phyloP scores from a whole-genome alignment of 2,797 vertebrate species.

The Cynodonichthys magdalenae region DNA sequence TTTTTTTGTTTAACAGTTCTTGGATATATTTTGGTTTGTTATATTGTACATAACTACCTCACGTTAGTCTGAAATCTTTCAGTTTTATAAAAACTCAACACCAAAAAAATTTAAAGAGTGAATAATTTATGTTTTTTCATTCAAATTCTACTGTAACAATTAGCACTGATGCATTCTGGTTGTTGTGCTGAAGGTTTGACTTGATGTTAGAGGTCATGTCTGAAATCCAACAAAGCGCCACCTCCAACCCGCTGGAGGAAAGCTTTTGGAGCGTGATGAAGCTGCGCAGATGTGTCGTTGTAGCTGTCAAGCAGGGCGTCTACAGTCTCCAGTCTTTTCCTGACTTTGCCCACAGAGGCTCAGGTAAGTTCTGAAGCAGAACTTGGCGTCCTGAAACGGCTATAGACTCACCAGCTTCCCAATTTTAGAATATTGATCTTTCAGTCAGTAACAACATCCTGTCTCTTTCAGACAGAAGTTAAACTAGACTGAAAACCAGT shows the following conservation, averaged over 20 bases:
- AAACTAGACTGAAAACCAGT: not conserved
- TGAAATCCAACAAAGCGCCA: constrained; percentile 3
- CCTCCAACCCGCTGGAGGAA: not conserved
- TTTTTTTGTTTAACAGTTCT: too few relatives aligned
- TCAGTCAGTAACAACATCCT: constrained; percentile 6
- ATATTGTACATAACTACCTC: too few relatives aligned
- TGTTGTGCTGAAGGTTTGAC: not conserved
- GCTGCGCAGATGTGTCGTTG: not conserved
- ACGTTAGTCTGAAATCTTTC: too few relatives aligned
- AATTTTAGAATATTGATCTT: not conserved
- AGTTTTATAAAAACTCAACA: too few relatives aligned
- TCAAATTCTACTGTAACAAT: too few relatives aligned
- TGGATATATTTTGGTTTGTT: too few relatives aligned
- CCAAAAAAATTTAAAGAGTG: not conserved
- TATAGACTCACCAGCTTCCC: not conserved
- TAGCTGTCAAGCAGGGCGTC: constrained; percentile 5
- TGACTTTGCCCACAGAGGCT: constrained; percentile 9
- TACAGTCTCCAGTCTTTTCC: not conserved
- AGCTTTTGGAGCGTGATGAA: constrained; percentile 7
- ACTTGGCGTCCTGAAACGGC: not conserved
- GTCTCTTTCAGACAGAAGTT: not conserved
- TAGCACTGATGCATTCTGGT: not conserved
- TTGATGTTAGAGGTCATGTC: constrained; percentile 1
- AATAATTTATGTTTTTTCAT: too few relatives aligned
- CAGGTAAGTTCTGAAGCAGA: not conserved